Conservation (phyloP, 2,797 vertebrate genomes). For the Hirundo rustica region DNA sequence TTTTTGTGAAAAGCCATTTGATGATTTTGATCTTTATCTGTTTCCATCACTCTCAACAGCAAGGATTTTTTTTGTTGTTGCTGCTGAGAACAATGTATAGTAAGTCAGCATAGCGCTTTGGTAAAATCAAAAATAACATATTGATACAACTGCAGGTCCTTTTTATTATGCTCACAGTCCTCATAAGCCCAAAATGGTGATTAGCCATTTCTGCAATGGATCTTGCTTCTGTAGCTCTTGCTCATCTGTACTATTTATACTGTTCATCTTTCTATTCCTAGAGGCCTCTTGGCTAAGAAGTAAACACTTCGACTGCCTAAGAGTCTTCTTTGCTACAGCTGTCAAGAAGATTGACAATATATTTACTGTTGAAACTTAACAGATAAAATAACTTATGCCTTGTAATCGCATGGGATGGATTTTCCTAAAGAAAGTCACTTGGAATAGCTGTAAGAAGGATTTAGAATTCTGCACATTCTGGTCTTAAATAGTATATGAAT, state of each 20-base stretch:
- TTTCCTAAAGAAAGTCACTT: not conserved
- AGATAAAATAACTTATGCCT: constrained; percentile 6
- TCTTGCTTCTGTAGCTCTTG: not conserved
- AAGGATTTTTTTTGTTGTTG: not conserved
- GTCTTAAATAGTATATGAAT: not conserved
- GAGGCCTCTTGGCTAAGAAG: constrained; percentile 9
- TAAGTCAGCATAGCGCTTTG: not conserved
- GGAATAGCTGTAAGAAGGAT: not conserved
- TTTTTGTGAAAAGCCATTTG: not conserved
- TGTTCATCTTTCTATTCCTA: constrained; percentile 9
- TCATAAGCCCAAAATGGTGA: not conserved
- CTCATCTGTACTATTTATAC: not conserved
- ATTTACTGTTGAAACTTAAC: constrained; percentile 30
- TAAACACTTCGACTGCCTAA: not conserved
- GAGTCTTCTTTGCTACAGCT: not conserved
- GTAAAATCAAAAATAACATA: not conserved
- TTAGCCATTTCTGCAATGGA: not conserved
- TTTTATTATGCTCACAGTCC: not conserved
- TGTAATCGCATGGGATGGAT: not conserved
- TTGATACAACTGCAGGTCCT: not conserved
- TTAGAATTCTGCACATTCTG: not conserved
- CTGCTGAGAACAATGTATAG: not conserved
- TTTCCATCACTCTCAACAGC: not conserved
- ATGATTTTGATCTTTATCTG: not conserved
- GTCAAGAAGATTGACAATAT: constrained; percentile 13